These are phyloP conservation scores for Venustoraphidia nigricollis DNA, from an alignment of 2,888 invertebrate genomes.

Conservation along the genomic window DNA sequence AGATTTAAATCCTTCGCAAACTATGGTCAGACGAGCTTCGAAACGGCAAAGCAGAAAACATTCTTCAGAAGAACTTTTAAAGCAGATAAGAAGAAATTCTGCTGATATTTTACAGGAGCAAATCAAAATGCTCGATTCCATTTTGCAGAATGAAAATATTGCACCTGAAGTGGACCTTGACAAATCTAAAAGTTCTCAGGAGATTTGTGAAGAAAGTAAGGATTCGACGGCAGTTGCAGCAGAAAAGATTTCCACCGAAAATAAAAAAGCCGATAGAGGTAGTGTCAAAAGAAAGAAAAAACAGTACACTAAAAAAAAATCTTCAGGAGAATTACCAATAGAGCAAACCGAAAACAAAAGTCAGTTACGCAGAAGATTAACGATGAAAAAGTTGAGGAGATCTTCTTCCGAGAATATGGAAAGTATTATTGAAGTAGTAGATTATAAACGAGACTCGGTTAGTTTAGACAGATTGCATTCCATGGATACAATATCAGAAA, in stretches of 20 bases:
- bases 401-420: conserved; percentile 1
- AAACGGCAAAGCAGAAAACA: conserved; percentile 21
- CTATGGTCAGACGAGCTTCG: conserved; percentile 26
- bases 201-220: conserved; percentile 9
- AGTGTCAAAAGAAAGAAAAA: conserved; percentile 22
- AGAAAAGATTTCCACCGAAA: conserved; percentile 17
- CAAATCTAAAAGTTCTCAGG: conserved; percentile 5
- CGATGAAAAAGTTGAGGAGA: conserved; percentile 5
- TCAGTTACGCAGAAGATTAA: conserved; percentile 3
- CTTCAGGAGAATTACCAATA: conserved; percentile 15
- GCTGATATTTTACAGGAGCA: conserved; percentile 40
- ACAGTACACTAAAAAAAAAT: conserved; percentile 18
- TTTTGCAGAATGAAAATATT: conserved; percentile 37
- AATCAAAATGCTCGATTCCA: conserved; percentile 33
- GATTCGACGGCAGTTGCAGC: conserved; percentile 15
- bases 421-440: background rate
- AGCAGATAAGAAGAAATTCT: conserved; percentile 34
- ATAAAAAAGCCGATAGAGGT: conserved; percentile 19
- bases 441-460: background rate
- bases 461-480: background rate
- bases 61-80: conserved; percentile 21
- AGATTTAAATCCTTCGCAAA: conserved; percentile 35
- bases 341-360: conserved; percentile 5
- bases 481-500: background rate
- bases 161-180: conserved; percentile 30